Evolutionary conservation across 2,113 vertebrate genomes (phyloP).

Genomic region (Bubo bubo): DNA sequence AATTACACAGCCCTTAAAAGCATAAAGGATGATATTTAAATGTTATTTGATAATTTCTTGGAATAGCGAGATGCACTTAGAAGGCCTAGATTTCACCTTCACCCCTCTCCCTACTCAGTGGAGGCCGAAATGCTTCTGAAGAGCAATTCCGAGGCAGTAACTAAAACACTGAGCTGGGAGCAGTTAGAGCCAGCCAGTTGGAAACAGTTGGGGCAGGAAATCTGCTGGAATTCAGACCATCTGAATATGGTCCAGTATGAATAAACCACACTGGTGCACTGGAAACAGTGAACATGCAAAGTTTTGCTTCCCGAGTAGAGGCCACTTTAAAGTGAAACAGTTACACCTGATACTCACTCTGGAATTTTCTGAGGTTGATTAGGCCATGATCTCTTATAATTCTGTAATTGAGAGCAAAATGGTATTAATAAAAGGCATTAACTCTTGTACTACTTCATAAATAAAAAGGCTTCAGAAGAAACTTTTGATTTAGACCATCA

Average conservation of each 20-base stretch:
- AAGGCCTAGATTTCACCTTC: not conserved
- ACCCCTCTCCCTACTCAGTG: not conserved
- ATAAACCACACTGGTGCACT: not conserved
- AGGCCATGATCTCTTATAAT: constrained; percentile 97
- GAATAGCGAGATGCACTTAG: not conserved
- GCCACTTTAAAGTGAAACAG: not conserved
- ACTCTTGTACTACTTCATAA: not conserved
- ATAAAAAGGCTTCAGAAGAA: constrained; percentile 10
- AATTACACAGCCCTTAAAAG: not conserved
- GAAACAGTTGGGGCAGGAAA: not conserved
- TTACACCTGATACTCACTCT: constrained; percentile 85
- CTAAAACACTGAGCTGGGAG: not conserved
- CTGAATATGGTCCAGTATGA: not conserved
- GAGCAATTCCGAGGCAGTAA: not conserved
- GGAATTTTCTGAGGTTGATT: constrained; percentile 96
- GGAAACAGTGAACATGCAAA: not conserved
- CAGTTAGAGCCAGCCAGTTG: not conserved
- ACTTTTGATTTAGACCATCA: not conserved
- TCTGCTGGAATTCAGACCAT: not conserved
- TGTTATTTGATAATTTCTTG: not conserved
- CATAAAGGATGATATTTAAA: not conserved
- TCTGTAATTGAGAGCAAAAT: constrained; percentile 77
- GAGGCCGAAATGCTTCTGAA: not conserved
- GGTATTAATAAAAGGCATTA: not conserved
- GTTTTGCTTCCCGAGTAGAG: not conserved